Evolutionary conservation across 2,797 vertebrate genomes (phyloP).

Genomic region (Sebastes goodei): DNA sequence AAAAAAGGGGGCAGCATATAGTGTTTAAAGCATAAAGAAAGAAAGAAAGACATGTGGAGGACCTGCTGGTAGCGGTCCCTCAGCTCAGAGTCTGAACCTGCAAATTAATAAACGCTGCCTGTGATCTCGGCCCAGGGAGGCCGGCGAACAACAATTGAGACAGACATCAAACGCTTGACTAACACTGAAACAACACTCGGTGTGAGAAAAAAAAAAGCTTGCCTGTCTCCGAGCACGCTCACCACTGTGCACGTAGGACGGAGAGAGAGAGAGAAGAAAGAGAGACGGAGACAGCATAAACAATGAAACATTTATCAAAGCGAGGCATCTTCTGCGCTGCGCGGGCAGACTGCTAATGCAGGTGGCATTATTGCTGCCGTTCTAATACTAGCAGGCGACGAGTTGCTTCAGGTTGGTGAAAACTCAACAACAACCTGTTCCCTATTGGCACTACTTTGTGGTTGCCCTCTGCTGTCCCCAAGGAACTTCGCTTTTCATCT

Average conservation of each 20-base stretch:
- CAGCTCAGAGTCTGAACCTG: conserved; percentile 35
- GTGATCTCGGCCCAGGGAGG: conserved; percentile 54
- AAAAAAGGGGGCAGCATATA: conserved; percentile 37
- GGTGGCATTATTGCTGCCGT: conserved; percentile 50
- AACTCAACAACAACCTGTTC: conserved; percentile 37
- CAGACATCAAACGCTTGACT: conserved; percentile 58
- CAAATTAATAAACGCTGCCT: conserved; percentile 63
- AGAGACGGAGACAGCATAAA: conserved; percentile 45
- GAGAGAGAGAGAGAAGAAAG: conserved; percentile 20
- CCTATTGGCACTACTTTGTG: conserved; percentile 5
- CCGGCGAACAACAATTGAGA: conserved; percentile 52
- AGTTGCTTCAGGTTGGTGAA: background rate
- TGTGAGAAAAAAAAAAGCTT: conserved; percentile 4
- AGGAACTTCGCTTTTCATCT: background rate
- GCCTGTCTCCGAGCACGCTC: conserved; percentile 22
- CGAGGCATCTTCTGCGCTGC: conserved; percentile 9
- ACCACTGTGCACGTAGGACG: conserved; percentile 1
- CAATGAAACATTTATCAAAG: conserved; percentile 73
- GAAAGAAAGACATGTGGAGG: conserved; percentile 10
- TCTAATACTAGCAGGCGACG: background rate
- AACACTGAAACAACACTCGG: conserved; percentile 52
- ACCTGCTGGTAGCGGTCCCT: conserved; percentile 36
- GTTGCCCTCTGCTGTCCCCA: conserved; percentile 11
- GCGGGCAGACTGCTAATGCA: conserved; percentile 58
- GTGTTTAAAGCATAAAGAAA: conserved; percentile 20